Evolutionary conservation across 1,140 invertebrate genomes (phyloP).

Genomic region (Microplitis mediator): DNA sequence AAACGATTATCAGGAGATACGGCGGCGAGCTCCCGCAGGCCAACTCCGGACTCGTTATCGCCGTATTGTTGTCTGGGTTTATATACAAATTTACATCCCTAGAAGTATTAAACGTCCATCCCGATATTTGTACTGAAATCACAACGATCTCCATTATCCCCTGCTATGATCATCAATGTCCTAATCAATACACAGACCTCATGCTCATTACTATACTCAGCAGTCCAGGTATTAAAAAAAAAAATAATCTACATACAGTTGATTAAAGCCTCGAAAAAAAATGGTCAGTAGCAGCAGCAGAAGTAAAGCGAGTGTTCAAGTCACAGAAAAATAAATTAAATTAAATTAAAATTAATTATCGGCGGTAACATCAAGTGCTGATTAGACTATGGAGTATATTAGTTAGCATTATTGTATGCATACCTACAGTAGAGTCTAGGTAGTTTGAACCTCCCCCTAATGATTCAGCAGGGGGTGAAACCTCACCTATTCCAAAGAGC

Average conservation of each 20-base stretch:
- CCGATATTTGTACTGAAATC: constrained; percentile 66
- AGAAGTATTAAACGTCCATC: constrained; percentile 76
- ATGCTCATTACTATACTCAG: too few species aligned
- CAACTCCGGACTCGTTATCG: constrained; percentile 67
- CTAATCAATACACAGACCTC: too few species aligned
- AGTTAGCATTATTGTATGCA: constrained; percentile 41
- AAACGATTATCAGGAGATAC: constrained; percentile 76
- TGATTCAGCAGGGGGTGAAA: constrained; percentile 44
- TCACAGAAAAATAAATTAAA: too few species aligned
- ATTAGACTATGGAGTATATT: neutral
- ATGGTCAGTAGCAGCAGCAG: too few species aligned
- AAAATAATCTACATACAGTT: too few species aligned
- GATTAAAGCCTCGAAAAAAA: too few species aligned
- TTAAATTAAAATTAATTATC: too few species aligned
- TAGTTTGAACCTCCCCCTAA: constrained; percentile 41
- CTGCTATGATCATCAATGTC: too few species aligned
- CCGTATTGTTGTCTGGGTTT: constrained; percentile 71
- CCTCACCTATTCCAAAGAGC: constrained; percentile 56
- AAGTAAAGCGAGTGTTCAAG: too few species aligned
- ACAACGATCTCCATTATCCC: neutral
- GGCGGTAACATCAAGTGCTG: too few species aligned
- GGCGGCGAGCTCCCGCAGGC: constrained; percentile 62
- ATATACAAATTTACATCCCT: constrained; percentile 74
- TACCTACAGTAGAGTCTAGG: constrained; percentile 51
- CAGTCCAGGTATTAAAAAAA: too few species aligned